Evolutionary conservation across 2,797 vertebrate genomes (phyloP).

Genomic region (Melanotaenia parkinsoni): DNA sequence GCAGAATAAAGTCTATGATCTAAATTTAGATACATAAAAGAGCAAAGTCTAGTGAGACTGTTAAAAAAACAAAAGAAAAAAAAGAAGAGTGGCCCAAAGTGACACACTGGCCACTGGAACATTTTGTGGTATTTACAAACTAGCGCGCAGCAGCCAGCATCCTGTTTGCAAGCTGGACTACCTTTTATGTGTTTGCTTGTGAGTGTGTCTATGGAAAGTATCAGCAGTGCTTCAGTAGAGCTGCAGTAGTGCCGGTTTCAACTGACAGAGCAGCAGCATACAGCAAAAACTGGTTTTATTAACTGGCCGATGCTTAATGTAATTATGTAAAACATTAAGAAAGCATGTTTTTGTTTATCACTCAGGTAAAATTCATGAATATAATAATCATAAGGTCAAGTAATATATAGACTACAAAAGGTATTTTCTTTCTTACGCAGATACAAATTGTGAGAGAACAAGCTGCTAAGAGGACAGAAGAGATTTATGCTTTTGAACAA

Average conservation of each 20-base stretch:
- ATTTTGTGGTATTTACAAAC: slow-evolving; percentile 70
- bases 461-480: background rate
- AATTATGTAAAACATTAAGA: background rate
- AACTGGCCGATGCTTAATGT: background rate
- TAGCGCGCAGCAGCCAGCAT: slow-evolving; percentile 57
- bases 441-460: background rate
- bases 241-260: background rate
- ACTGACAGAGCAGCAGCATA: background rate
- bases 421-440: background rate
- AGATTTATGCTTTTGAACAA: background rate
- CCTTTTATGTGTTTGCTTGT: slow-evolving; percentile 29
- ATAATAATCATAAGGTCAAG: background rate
- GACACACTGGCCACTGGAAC: slow-evolving; percentile 67
- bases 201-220: slow-evolving; percentile 45
- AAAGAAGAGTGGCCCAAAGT: slow-evolving; percentile 9
- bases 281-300: background rate
- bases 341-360: background rate
- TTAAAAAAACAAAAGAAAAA: background rate
- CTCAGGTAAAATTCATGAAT: background rate
- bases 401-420: background rate
- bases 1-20: background rate
- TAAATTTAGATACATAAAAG: background rate
- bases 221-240: background rate
- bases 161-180: slow-evolving; percentile 72
- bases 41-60: background rate